Evolutionary conservation across 2,888 invertebrate species (phyloP).

Genomic region (Coenonympha glycerion): DNA sequence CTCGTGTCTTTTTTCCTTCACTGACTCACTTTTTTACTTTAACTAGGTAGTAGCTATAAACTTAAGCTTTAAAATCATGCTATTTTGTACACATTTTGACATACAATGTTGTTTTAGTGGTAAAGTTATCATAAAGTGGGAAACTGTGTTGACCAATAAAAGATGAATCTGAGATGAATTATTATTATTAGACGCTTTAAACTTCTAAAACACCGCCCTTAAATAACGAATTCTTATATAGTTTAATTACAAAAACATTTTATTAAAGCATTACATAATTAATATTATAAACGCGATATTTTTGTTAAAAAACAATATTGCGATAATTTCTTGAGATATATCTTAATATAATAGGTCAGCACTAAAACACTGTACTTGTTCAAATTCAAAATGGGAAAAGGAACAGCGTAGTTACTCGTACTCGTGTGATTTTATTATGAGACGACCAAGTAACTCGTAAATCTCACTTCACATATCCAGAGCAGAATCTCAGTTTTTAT

Average conservation of each 20-base stretch:
- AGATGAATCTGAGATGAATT: not conserved
- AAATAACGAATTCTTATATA: too few species aligned
- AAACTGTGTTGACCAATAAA: not conserved
- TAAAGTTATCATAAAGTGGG: not conserved
- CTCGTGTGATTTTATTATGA: not conserved
- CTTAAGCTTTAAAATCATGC: not conserved
- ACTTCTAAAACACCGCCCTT: too few species aligned
- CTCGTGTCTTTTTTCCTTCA: slow-evolving; percentile 5
- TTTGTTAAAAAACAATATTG: too few species aligned
- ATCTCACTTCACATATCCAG: not conserved
- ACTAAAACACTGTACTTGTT: too few species aligned
- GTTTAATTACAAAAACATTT: too few species aligned
- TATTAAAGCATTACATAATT: too few species aligned
- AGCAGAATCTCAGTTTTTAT: slow-evolving; percentile 27
- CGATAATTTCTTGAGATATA: too few species aligned
- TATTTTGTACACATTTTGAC: not conserved
- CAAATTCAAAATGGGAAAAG: too few species aligned
- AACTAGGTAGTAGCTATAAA: not conserved
- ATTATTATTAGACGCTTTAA: too few species aligned
- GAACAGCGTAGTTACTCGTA: not conserved
- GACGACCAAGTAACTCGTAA: not conserved
- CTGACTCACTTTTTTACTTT: not conserved
- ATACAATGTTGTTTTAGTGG: not conserved
- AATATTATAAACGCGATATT: too few species aligned
- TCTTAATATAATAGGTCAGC: too few species aligned